phyloP scores from a whole-genome alignment of 2,888 invertebrate species.

The Ectropis crepuscularia region DNA sequence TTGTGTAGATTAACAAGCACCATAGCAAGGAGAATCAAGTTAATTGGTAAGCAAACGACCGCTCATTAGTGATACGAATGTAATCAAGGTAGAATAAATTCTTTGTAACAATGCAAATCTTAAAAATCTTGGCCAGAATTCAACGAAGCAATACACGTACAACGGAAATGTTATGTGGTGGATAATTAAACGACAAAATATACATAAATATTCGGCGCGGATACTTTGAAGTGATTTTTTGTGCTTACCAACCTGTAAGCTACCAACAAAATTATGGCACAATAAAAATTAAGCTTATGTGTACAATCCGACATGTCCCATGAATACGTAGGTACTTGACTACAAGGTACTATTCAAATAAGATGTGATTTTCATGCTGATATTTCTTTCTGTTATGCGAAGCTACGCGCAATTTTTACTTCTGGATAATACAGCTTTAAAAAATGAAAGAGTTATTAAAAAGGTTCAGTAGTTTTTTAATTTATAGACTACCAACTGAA shows the following conservation, averaged over 20 bases:
- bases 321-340: too few relatives aligned
- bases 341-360: too few relatives aligned
- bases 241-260: not conserved
- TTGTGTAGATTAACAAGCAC: conserved; percentile 39
- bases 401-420: too few relatives aligned
- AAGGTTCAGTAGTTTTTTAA: too few relatives aligned
- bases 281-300: not conserved
- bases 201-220: not conserved
- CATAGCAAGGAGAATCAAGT: conserved; percentile 40
- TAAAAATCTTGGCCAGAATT: conserved; percentile 22
- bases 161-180: conserved; percentile 17
- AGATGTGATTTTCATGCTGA: too few relatives aligned
- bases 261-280: not conserved
- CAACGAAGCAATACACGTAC: conserved; percentile 22
- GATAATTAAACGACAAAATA: conserved; percentile 15
- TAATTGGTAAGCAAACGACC: conserved; percentile 42
- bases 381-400: too few relatives aligned
- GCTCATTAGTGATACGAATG: conserved; percentile 33
- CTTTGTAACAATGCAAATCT: conserved; percentile 33
- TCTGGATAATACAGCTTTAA: too few relatives aligned
- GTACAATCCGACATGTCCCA: too few relatives aligned
- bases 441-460: too few relatives aligned
- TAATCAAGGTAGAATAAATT: conserved; percentile 35
- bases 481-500: too few relatives aligned
- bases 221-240: not conserved